phyloP scores from a whole-genome alignment of 2,113 vertebrate genomes.

The Corydoras maculifer region DNA sequence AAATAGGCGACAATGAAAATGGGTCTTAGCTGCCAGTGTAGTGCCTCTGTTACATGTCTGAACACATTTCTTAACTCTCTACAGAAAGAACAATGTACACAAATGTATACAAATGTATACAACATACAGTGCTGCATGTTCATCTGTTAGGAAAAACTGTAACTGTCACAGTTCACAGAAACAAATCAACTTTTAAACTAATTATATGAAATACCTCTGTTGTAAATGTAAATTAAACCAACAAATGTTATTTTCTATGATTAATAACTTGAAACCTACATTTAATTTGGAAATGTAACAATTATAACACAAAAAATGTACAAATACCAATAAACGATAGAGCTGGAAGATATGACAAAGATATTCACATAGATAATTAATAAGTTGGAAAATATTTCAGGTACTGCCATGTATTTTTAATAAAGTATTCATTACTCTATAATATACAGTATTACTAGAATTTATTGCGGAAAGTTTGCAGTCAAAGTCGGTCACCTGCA shows the following conservation, averaged over 20 bases:
- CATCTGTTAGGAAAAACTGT: not conserved
- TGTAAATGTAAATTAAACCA: not conserved
- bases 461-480: no score
- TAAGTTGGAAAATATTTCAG: no score
- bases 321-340: no score
- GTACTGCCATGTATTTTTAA: no score
- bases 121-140: not conserved
- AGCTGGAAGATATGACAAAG: no score
- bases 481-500: no score
- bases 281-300: not conserved
- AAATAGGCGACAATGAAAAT: constrained; percentile 28
- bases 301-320: no score
- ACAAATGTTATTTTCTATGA: not conserved
- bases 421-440: no score
- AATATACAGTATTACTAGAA: no score
- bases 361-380: no score
- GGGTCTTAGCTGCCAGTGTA: constrained; percentile 24
- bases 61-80: not conserved
- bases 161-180: not conserved
- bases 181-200: not conserved
- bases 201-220: not conserved
- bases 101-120: not conserved
- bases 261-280: not conserved
- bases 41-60: constrained; percentile 2
- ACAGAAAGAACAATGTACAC: not conserved